Evolutionary conservation across 30 jellyfish, hydroid and myxozoan species (phyloP).

Genomic region (Pelagia noctiluca): DNA sequence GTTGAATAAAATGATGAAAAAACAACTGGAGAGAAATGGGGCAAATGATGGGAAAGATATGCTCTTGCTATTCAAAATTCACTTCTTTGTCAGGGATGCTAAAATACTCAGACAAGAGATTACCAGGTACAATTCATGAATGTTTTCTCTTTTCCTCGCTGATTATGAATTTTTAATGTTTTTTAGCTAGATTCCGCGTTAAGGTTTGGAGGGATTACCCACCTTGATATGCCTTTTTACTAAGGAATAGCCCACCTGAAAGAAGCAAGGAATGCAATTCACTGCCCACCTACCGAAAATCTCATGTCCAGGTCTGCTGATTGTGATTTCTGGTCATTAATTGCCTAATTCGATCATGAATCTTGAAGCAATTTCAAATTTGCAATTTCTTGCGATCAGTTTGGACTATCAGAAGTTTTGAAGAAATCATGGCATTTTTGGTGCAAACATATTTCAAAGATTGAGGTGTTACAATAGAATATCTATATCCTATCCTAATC

Average conservation of each 20-base stretch:
- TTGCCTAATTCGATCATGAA: too few relatives aligned
- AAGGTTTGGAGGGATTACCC: not conserved
- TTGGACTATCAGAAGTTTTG: too few relatives aligned
- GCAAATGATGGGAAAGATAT: slow-evolving; percentile 71
- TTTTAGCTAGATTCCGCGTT: not conserved
- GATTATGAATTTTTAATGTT: not conserved
- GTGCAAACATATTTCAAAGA: too few relatives aligned
- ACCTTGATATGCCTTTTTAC: not conserved
- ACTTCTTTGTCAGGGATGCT: slow-evolving; percentile 81
- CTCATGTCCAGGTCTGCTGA: not conserved
- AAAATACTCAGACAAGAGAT: slow-evolving; percentile 85
- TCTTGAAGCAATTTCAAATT: too few relatives aligned
- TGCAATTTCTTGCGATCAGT: too few relatives aligned
- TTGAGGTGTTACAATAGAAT: too few relatives aligned
- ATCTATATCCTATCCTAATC: too few relatives aligned
- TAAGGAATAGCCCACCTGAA: not conserved
- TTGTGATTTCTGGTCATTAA: too few relatives aligned
- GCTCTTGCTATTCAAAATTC: slow-evolving; percentile 71
- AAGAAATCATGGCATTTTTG: too few relatives aligned
- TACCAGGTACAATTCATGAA: slow-evolving; percentile 69
- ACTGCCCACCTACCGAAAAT: not conserved
- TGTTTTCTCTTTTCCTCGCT: not conserved
- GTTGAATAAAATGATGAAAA: slow-evolving; percentile 69
- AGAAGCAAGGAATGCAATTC: not conserved
- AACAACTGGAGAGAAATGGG: slow-evolving; percentile 85